phyloP scores from a whole-genome alignment of 2,888 invertebrate species.

The Luffia ferchaultella region DNA sequence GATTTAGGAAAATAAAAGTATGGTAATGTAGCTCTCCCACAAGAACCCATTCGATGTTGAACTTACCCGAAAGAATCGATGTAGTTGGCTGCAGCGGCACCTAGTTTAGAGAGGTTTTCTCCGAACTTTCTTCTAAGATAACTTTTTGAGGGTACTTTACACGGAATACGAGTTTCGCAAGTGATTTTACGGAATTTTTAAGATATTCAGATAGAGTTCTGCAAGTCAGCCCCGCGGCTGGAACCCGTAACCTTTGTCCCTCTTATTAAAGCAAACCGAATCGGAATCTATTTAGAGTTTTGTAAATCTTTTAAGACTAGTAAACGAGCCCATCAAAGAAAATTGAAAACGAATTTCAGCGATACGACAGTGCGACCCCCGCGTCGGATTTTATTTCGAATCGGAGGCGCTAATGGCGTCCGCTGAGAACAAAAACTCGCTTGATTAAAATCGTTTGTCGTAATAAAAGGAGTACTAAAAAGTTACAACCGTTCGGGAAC shows the following conservation, averaged over 20 bases:
- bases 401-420: slow-evolving; percentile 51
- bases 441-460: slow-evolving; percentile 67
- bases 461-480: slow-evolving; percentile 63
- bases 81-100: background rate
- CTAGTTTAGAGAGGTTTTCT: background rate
- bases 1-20: background rate
- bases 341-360: slow-evolving; percentile 53
- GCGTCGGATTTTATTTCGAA: slow-evolving; percentile 52
- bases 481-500: slow-evolving; percentile 57
- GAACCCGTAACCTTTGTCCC: background rate
- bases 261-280: background rate
- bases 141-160: slow-evolving; percentile 36
- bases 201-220: background rate
- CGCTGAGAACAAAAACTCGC: slow-evolving; percentile 57
- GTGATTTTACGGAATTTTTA: slow-evolving; percentile 32
- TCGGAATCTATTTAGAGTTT: background rate
- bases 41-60: background rate
- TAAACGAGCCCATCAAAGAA: slow-evolving; percentile 27
- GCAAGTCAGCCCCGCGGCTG: background rate
- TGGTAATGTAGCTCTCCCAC: background rate
- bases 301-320: slow-evolving; percentile 2
- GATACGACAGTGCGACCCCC: slow-evolving; percentile 41
- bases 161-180: slow-evolving; percentile 27
- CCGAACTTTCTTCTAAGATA: slow-evolving; percentile 32
- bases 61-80: background rate